Evolutionary conservation across 2,888 invertebrate species (phyloP).

Genomic region (Neria commutata): DNA sequence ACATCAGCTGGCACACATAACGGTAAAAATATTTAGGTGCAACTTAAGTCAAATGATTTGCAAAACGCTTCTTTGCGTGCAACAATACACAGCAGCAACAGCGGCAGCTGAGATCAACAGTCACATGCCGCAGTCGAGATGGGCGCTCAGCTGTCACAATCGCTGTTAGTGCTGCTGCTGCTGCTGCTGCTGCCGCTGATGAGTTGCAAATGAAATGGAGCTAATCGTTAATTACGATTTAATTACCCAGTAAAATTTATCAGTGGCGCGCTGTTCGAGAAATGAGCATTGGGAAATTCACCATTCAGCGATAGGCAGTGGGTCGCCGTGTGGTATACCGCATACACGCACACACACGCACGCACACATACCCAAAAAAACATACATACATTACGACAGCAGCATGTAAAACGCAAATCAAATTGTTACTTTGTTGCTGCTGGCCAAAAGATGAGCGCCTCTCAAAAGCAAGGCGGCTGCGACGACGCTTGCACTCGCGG

Average conservation of each 20-base stretch:
- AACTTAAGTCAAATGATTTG: too few species aligned
- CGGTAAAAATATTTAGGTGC: too few species aligned
- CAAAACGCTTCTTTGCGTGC: too few species aligned
- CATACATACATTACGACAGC: too few species aligned
- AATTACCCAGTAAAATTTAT: slow-evolving; percentile 10
- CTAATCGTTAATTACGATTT: slow-evolving; percentile 8
- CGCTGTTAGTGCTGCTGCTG: not conserved
- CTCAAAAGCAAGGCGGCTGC: not conserved
- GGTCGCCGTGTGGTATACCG: too few species aligned
- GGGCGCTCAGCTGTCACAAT: not conserved
- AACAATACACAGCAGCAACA: too few species aligned
- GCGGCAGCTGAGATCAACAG: too few species aligned
- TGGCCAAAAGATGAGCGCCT: not conserved
- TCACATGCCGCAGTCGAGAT: not conserved
- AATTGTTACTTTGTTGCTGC: not conserved
- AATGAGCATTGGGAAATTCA: not conserved
- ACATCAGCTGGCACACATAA: too few species aligned
- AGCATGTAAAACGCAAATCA: not conserved
- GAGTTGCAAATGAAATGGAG: not conserved
- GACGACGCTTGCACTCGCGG: not conserved
- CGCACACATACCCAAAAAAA: too few species aligned
- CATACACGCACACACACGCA: too few species aligned
- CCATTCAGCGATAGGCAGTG: not conserved
- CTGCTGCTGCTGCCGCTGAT: too few species aligned
- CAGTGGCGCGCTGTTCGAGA: not conserved